Percentiles rank a stretch among this genome's conserved stretches.
These are phyloP conservation scores for Drosophila kambysellisi DNA, from an alignment of 2,888 invertebrate genomes.

Conservation along the genomic window DNA sequence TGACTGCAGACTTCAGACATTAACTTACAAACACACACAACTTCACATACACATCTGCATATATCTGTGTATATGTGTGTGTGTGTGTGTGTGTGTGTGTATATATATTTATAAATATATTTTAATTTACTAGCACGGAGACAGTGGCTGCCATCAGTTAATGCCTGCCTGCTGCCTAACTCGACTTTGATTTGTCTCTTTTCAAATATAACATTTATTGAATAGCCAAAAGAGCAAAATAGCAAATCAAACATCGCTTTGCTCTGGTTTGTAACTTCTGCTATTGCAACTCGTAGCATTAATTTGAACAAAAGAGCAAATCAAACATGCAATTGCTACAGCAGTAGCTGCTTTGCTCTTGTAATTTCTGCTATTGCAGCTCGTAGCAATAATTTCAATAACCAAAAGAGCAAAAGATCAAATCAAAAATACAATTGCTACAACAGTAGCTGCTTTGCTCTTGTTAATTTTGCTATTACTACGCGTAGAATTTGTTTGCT, in stretches of 20 bases:
- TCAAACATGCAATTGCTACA: no score
- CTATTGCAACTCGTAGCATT: neutral
- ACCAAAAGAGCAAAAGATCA: no score
- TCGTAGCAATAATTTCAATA: no score
- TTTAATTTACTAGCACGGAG: constrained; percentile 15
- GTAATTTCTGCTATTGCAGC: no score
- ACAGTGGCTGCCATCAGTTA: constrained; percentile 38
- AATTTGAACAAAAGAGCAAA: no score
- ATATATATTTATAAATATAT: constrained; percentile 37
- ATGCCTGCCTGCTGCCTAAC: constrained; percentile 1
- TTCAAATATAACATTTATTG: neutral
- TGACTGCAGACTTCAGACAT: constrained; percentile 68
- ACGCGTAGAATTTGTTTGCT: no score
- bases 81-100: neutral
- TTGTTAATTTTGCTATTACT: no score
- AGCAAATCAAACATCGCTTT: neutral
- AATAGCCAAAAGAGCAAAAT: neutral
- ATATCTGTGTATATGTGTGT: neutral
- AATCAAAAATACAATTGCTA: no score
- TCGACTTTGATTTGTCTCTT: neutral
- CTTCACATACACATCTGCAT: neutral
- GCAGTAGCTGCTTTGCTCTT: no score
- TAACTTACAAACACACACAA: constrained; percentile 22
- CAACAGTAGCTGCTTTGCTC: no score
- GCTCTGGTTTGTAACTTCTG: neutral